Base-by-base conservation (phyloP, 2,113 vertebrate species). In the Grammomys surdaster region DNA sequence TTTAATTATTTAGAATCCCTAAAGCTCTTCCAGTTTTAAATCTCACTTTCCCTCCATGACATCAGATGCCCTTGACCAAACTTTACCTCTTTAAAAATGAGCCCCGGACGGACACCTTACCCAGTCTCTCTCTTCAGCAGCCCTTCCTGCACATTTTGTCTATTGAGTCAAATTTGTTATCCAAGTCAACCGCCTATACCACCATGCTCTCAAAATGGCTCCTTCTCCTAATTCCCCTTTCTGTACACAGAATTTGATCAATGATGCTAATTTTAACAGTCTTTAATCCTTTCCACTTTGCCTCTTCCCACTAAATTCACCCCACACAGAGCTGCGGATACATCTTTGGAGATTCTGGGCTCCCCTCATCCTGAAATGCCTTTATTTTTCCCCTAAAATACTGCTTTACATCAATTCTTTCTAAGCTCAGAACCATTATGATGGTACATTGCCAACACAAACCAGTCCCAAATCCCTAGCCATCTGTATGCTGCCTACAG, bases 151-250 rank as follows among this genome's bases (percentile, higher is more conserved):
- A 24, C 48, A 10, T n/a, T 73, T 95, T 88, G 92, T 88, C 58
- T 63, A 2, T 7, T 78, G 17, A 40, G 58, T 94, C 54, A 48
- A 7, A 75, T 80, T 40, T 3, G 26, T 63, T 89, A 63, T 43
- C 7, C 90, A 56, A 24, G 31, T 80, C 36, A 28, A 26, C 92
- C 13, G 31, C 36, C 54, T 77, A 26, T 36, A 17, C 20, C 33
- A 22, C 75, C 0, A 1, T 40, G 72, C 78, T 58, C 63, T 80
- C 70, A 40, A 60, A 91, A 87, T 56, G 54, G 48, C 46, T 73
- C 81, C 78, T 87, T 88, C 84, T 87, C 75, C 70, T 63, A 60
- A 46, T 90, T 90, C 54, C 60, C 90, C 19, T 82, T 94, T 94
- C 80, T 88, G 86, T 48, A 12, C 33, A 22, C 28, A 58, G 46